Base-by-base conservation (phyloP, 2,113 vertebrate genomes). In the Gallinago jamesoni region DNA sequence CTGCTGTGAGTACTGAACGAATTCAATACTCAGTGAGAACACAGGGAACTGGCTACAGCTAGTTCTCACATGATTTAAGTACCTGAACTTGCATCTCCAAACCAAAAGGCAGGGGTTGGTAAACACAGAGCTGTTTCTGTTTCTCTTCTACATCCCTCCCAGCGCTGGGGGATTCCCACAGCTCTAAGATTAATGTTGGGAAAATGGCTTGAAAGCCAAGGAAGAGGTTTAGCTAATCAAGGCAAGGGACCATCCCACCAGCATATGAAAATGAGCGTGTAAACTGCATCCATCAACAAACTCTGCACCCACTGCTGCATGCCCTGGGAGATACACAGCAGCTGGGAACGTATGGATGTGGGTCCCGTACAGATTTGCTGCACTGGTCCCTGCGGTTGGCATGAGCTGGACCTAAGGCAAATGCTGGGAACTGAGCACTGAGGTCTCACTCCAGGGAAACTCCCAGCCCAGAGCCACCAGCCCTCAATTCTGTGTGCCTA, bases 251-350 rank as follows among this genome's bases (percentile, higher is more conserved):
- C 14, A 31, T 18, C 35, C 53, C 24, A 56, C 4, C 75, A 76
- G 35, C 0, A 0, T 5, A 28, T 7, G 47, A 53, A 35, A 74
- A 48, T 5, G 11, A 59, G 24, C 2, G 0, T 4, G 3, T 0
- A n/a, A n/a, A 12, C 24, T 50, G 47, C 56, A 70, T 15, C 81
- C 73, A 27, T 3, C 64, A 53, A 18, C 82, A 79, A 41, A 14
- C 6, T 4, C 18, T 12, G 31, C 60, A 5, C 17, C 2, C 33
- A 6, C 14, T 18, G 37, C 90, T 60, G 25, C 2, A 3, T 1
- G 31, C 9, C 21, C 31, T 4, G 2, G 12, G 12, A 47, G 3
- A 0, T 2, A n/a, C 10, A 4, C 43, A 31, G 78, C 1, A 0
- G 10, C 21, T 16, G 28, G 19, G 20, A 14, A 19, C 2, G 1